Evolutionary conservation across 2,797 vertebrate genomes (phyloP), one percentile per base, ranked within the genome.

Genomic region (Molossus alvarezi): DNA sequence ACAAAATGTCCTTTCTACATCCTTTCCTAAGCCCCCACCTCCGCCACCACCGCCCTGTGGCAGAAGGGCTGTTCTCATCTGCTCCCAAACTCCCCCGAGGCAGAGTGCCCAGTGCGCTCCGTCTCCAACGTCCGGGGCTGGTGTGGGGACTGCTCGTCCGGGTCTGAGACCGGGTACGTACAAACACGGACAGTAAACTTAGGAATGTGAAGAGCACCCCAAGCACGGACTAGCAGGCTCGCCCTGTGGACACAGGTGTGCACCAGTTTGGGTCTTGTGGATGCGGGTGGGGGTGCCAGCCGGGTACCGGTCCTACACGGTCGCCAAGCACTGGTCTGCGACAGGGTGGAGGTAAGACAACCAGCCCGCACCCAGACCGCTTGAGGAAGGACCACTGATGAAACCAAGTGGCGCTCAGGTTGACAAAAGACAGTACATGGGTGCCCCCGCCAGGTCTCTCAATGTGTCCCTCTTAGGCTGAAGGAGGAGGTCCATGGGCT

Each of bases 221-320:
- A 53, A 53, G 33, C n/a, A 27, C 0, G 25, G 23, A 18, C 27
- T 33, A 17, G 48, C 11, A 37, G 86, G 25, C 7, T 57, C 80
- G 41, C 48, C 51, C 45, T 58, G 29, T 27, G 15, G 57, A 62
- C 0, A 0, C 9, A 4, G 41, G 20, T 17, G 13, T 5, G 57
- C 75, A 41, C 65, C 20, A 57, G 27, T 51, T 12, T 45, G 41
- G 45, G 65, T 8, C 21, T 6, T 45, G 14, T 20, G 12, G 58
- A 51, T 6, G 3, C 0, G 9, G 5, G 14, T 9, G 14, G 37
- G 8, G 71, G 55, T 72, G n/a, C 8, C 7, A 62, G 15, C 48
- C 57, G 7, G 0, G 0, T 1, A 4, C 25, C 23, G 23, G 29
- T 33, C 9, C 13, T 0, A 5, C 6, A 21, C 2, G 25, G 45